These are phyloP conservation scores for Mactra quadrangularis DNA, from an alignment of 1,140 invertebrate species.

Conservation along the genomic window DNA sequence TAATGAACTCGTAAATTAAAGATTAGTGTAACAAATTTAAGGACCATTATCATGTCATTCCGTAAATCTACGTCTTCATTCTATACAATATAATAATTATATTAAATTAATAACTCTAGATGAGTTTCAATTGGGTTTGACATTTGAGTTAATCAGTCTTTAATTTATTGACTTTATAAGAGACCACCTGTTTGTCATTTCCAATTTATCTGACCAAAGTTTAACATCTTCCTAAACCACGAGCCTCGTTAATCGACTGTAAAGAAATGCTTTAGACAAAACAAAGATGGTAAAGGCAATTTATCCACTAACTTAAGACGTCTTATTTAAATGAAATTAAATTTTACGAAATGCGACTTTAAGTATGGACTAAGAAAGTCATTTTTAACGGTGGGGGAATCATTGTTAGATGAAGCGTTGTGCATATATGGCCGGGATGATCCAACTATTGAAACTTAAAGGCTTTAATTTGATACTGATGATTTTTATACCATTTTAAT, in stretches of 20 bases:
- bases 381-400: conserved; percentile 34
- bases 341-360: conserved; percentile 48
- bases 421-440: conserved; percentile 24
- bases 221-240: conserved; percentile 10
- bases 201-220: conserved; percentile 26
- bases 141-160: conserved; percentile 43
- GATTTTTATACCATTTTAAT: conserved; percentile 57
- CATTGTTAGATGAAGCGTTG: conserved; percentile 21
- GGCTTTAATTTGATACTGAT: conserved; percentile 54
- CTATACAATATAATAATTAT: conserved; percentile 42
- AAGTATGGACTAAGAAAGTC: conserved; percentile 34
- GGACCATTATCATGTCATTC: conserved; percentile 44
- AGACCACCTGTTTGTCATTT: conserved; percentile 58
- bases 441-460: conserved; percentile 8
- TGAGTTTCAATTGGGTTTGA: conserved; percentile 47
- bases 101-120: conserved; percentile 63
- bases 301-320: conserved; percentile 54
- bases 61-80: conserved; percentile 15
- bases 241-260: conserved; percentile 20
- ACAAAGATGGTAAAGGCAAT: conserved; percentile 38
- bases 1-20: conserved; percentile 7
- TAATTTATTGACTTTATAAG: conserved; percentile 53
- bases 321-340: conserved; percentile 64
- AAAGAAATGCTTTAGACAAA: conserved; percentile 41
- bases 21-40: conserved; percentile 5